Percentiles rank a stretch among this genome's conserved stretches.
Evolutionary conservation across 2,888 invertebrate species (phyloP).

Genomic region (Drosophila aldrichi): DNA sequence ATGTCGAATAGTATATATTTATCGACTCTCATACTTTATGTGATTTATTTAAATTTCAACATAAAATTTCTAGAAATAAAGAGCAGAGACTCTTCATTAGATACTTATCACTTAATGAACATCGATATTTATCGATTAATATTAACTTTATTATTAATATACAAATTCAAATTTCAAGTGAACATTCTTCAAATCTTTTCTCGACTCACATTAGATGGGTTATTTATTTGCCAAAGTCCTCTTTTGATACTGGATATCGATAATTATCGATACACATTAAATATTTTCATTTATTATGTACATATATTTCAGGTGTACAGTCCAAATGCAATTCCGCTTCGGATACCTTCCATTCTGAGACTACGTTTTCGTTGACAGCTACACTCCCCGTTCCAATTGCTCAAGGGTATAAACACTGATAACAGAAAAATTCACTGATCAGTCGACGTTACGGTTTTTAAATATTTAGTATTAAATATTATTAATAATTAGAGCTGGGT

Average conservation of each 20-base stretch:
- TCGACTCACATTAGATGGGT: too few species aligned
- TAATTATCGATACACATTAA: neutral
- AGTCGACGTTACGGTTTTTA: neutral
- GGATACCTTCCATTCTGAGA: neutral
- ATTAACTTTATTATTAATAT: too few species aligned
- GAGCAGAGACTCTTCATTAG: too few species aligned
- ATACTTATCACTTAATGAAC: too few species aligned
- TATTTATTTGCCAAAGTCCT: too few species aligned
- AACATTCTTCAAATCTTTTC: too few species aligned
- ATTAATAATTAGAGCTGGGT: constrained; percentile 13
- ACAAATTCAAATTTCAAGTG: too few species aligned
- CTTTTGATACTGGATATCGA: neutral
- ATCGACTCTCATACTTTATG: too few species aligned
- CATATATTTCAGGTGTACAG: too few species aligned
- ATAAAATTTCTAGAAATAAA: too few species aligned
- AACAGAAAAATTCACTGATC: constrained; percentile 7
- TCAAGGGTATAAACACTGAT: constrained; percentile 3
- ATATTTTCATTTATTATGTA: neutral
- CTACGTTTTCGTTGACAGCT: neutral
- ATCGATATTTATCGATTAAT: too few species aligned
- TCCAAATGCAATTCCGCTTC: neutral
- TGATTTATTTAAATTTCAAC: too few species aligned
- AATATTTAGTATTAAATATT: constrained; percentile 9
- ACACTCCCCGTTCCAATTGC: neutral
- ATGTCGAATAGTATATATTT: neutral